phyloP scores from a whole-genome alignment of 2,797 vertebrate species.

The Eospalax fontanierii region DNA sequence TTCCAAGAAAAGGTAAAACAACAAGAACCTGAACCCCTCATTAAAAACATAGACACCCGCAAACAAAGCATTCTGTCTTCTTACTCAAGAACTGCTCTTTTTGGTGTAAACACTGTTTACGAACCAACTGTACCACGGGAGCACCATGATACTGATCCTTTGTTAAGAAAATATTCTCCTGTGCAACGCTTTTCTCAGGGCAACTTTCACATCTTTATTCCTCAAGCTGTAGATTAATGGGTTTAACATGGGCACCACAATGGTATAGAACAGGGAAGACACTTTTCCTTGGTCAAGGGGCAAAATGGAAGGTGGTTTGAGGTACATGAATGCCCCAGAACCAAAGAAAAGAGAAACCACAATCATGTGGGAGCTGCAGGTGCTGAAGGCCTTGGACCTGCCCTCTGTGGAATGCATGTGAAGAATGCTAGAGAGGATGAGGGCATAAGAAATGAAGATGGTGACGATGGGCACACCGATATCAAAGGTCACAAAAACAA shows the following conservation, averaged over 20 bases:
- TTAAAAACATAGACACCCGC: background rate
- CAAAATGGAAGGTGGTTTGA: constrained; percentile 67
- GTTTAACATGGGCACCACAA: constrained; percentile 78
- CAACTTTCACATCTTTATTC: constrained; percentile 77
- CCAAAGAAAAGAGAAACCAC: constrained; percentile 78
- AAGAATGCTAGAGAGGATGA: constrained; percentile 65
- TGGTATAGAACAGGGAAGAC: constrained; percentile 76
- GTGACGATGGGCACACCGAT: constrained; percentile 37
- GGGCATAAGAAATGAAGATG: constrained; percentile 73
- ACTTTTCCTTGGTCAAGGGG: constrained; percentile 74
- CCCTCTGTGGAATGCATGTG: constrained; percentile 49
- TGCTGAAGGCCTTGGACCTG: constrained; percentile 74
- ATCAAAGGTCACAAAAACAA: background rate
- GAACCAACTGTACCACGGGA: background rate
- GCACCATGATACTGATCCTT: background rate
- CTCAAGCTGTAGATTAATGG: constrained; percentile 78
- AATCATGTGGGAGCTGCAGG: constrained; percentile 73
- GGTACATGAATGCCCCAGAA: constrained; percentile 74
- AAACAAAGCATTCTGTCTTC: background rate
- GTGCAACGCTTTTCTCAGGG: constrained; percentile 57
- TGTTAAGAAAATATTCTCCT: constrained; percentile 49
- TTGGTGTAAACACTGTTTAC: background rate
- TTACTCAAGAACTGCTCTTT: background rate
- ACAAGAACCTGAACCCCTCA: background rate
- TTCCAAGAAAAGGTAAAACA: background rate